Evolutionary conservation across 2,797 vertebrate genomes (phyloP).

Genomic region (Forpus xanthops): DNA sequence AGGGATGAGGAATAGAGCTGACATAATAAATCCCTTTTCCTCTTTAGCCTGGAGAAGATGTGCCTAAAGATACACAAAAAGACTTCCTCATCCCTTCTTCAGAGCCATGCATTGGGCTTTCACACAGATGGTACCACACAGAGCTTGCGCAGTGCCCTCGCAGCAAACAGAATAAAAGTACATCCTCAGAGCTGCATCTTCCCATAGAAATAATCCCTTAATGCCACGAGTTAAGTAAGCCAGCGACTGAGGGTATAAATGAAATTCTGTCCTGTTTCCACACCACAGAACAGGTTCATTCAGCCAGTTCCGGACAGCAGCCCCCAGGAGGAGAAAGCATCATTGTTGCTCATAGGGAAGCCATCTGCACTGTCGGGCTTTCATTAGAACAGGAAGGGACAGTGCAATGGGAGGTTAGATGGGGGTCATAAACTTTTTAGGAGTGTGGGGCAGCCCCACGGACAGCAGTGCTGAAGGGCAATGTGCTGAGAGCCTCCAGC

Average conservation of each 20-base stretch:
- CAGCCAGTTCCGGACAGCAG: background rate
- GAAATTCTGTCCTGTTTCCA: background rate
- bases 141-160: accelerated
- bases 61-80: background rate
- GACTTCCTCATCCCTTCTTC: background rate
- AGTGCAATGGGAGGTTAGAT: background rate
- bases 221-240: accelerated
- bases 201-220: background rate
- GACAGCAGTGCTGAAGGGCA: background rate
- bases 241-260: background rate
- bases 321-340: accelerated
- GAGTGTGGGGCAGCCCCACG: background rate
- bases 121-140: background rate
- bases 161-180: background rate
- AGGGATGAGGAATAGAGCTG: background rate
- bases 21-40: background rate
- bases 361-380: background rate
- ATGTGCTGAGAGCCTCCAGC: accelerated
- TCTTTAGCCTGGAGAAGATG: background rate
- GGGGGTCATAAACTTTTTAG: background rate
- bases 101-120: accelerated
- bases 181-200: background rate
- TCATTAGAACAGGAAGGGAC: background rate
- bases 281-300: background rate
- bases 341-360: accelerated